Conservation (phyloP, 2,113 vertebrate genomes). For the Ascaphus truei region DNA sequence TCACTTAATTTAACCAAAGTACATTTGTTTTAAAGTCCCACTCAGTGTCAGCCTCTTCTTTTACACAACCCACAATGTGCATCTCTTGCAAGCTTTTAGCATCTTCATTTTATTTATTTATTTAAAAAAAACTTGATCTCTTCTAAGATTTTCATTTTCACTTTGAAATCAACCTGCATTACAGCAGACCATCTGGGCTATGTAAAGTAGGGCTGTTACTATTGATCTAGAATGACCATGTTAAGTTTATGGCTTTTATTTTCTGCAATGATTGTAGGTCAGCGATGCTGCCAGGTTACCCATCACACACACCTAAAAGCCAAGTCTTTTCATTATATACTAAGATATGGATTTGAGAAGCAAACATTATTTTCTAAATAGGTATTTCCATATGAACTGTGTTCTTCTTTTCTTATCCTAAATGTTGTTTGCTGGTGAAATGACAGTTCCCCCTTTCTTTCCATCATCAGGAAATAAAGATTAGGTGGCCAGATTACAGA, state of each 20-base stretch:
- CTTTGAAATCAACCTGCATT: background rate
- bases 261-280: background rate
- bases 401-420: slow-evolving; percentile 18
- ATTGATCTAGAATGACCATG: slow-evolving; percentile 6
- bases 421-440: slow-evolving; percentile 44
- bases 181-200: slow-evolving; percentile 13
- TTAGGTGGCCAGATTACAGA: slow-evolving; percentile 82
- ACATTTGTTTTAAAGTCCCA: slow-evolving; percentile 26
- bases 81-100: too few relatives aligned
- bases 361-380: too few relatives aligned
- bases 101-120: too few relatives aligned
- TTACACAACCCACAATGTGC: too few relatives aligned
- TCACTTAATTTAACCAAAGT: slow-evolving; percentile 47
- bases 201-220: slow-evolving; percentile 2
- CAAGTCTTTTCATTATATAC: too few relatives aligned
- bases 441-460: slow-evolving; percentile 62
- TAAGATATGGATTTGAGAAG: too few relatives aligned
- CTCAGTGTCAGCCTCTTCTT: background rate
- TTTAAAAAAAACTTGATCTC: slow-evolving; percentile 9
- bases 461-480: slow-evolving; percentile 92
- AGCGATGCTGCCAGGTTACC: too few relatives aligned
- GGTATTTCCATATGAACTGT: background rate
- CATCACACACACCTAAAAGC: too few relatives aligned
- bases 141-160: background rate
- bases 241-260: background rate